Evolutionary conservation across 2,888 invertebrate species (phyloP).

Genomic region (Drosophila mayaguana): DNA sequence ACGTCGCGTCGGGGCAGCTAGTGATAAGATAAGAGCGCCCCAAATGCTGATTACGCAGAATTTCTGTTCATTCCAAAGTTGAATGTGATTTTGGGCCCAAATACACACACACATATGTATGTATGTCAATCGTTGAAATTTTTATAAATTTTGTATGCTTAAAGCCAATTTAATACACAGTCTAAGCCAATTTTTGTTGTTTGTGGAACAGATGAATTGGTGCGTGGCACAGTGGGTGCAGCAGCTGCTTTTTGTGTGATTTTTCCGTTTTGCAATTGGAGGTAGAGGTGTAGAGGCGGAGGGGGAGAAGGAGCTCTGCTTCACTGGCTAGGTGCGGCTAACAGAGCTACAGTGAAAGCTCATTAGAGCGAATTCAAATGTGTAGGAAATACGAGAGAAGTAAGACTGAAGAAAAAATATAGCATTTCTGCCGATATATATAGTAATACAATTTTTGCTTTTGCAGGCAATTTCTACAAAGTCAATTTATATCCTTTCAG

Average conservation of each 20-base stretch:
- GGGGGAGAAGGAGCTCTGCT: slow-evolving; percentile 16
- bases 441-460: no score
- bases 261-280: neutral
- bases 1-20: neutral
- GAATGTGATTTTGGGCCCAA: slow-evolving; percentile 6
- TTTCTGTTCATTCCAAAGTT: slow-evolving; percentile 26
- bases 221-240: slow-evolving; percentile 36
- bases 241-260: slow-evolving; percentile 5
- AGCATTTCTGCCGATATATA: no score
- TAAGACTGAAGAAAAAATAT: no score
- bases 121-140: neutral
- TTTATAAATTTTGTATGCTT: neutral
- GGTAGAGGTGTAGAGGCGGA: neutral
- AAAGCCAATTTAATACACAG: neutral
- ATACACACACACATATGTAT: neutral
- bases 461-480: no score
- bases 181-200: slow-evolving; percentile 3
- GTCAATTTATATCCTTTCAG: neutral
- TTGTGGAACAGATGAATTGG: slow-evolving; percentile 28
- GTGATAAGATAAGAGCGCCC: slow-evolving; percentile 32
- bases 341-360: slow-evolving; percentile 6
- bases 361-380: slow-evolving; percentile 1
- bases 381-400: no score
- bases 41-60: slow-evolving; percentile 21
- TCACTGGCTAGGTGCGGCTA: slow-evolving; percentile 27